These are phyloP conservation scores for Oxycera nigricornis DNA, from an alignment of 2,888 invertebrate genomes.

Conservation along the genomic window DNA sequence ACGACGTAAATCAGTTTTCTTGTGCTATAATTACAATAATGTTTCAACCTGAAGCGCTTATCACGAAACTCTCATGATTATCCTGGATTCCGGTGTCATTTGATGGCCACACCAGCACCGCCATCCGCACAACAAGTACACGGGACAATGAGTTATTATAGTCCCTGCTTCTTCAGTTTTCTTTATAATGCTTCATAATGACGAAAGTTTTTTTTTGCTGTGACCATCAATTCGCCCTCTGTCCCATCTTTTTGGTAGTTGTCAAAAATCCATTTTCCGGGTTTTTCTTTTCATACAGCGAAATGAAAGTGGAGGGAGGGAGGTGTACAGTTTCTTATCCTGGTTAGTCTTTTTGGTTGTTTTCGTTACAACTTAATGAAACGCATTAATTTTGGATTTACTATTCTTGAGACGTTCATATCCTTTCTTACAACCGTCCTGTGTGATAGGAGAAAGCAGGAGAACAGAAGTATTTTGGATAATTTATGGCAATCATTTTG, in stretches of 20 bases:
- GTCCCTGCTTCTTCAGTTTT: background rate
- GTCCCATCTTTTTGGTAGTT: background rate
- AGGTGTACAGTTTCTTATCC: background rate
- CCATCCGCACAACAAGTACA: background rate
- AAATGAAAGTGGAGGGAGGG: too few relatives aligned
- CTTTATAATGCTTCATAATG: conserved; percentile 10
- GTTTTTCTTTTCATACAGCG: background rate
- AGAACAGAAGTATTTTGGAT: conserved; percentile 5
- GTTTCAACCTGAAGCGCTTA: background rate
- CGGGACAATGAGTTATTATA: conserved; percentile 9
- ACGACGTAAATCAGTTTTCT: background rate
- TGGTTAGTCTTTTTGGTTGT: background rate
- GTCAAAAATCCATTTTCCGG: background rate
- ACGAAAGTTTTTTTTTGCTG: conserved; percentile 22
- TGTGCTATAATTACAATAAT: background rate
- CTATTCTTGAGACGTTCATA: conserved; percentile 26
- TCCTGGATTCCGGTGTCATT: background rate
- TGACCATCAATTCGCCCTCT: background rate
- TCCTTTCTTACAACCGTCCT: background rate
- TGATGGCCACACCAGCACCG: background rate
- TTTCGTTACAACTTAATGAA: conserved; percentile 38
- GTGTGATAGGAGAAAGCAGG: background rate
- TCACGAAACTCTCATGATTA: background rate
- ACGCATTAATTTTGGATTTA: conserved; percentile 37
- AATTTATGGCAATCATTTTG: conserved; percentile 36